These are phyloP conservation scores for Triplophysa rosa DNA, from an alignment of 2,113 vertebrate species.

Conservation along the genomic window DNA sequence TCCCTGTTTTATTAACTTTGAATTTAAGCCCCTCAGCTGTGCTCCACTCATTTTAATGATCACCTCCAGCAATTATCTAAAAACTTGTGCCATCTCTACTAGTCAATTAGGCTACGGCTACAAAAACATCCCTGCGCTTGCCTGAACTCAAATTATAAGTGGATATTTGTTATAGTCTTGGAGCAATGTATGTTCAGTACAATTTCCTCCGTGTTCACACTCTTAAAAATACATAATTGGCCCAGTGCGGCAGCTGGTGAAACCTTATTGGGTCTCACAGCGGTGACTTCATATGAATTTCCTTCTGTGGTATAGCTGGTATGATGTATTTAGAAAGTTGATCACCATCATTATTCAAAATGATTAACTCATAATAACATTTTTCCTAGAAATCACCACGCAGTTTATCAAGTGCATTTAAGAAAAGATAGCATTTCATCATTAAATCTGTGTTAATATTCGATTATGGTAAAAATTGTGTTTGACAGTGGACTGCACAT, in stretches of 20 bases:
- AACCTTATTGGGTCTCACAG: constrained; percentile 9
- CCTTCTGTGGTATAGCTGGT: neutral
- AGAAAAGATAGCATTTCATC: neutral
- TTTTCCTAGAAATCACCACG: neutral
- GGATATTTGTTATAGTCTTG: constrained; percentile 43
- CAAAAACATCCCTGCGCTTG: constrained; percentile 51
- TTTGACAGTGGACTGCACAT: neutral
- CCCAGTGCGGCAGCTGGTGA: constrained; percentile 32
- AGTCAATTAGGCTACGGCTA: constrained; percentile 59
- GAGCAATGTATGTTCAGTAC: constrained; percentile 40
- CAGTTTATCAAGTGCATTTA: no score
- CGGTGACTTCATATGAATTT: constrained; percentile 8
- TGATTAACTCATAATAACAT: neutral
- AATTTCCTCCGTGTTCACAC: constrained; percentile 38
- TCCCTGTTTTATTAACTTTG: constrained; percentile 57
- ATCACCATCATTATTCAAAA: neutral
- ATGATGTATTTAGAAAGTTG: neutral
- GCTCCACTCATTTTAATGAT: constrained; percentile 60
- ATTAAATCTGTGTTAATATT: neutral
- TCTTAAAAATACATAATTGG: constrained; percentile 46
- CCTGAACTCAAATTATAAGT: constrained; percentile 46
- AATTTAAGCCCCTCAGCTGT: constrained; percentile 51
- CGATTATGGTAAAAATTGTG: neutral
- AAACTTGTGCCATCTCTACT: constrained; percentile 53
- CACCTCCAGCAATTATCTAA: constrained; percentile 59